Evolutionary conservation across 1,140 invertebrate species (phyloP), one percentile per base, ranked within the genome.

Genomic region (Conopomorpha cramerella): DNA sequence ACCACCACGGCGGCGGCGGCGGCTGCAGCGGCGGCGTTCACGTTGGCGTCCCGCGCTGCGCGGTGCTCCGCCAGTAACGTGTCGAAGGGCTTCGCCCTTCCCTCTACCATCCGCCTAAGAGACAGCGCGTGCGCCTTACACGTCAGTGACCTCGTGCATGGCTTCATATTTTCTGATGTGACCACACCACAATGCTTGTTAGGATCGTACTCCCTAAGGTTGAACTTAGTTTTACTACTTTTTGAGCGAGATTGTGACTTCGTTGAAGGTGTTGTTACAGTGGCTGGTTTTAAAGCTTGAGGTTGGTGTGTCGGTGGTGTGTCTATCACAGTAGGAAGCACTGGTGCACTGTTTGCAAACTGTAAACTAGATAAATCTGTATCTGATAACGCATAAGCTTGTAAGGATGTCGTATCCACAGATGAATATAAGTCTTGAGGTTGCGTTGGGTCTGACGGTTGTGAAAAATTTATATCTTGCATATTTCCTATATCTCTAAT

Each of bases 41-140:
- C n/a, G n/a, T n/a, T n/a, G 6, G 62, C 54, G 33, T 70, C 70
- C 16, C 50, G 40, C 17, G 84, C 81, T 19, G 87, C 86, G 27
- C 86, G 77, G 57, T 92, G 89, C 40, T 91, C 89, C 2, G 86
- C 84, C 27, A 93, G 76, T 14, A 93, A 73, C 28, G 87, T 84
- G 67, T 93, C 90, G 71, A 92, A 93, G 15, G 85, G 80, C 66
- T 90, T 90, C 30, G 83, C 83, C 16, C 90, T 72, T 0, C 89
- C 90, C 28, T 76, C 51, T n/a, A 92, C 90, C 8, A 84, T 85
- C 38, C 91, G 65, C 27, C 90, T 71, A 33, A 91, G 50, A 15
- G 87, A 87, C 33, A 93, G 78, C 3, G 89, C 85, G 76, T 93
- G 91, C 10, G 89, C 86, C 76, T 92, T 92, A 63, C 91, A 93